A percentile compares a stretch with the other conserved stretches of the same genome.
These are phyloP conservation scores for Prenolepis imparis DNA, from an alignment of 2,888 invertebrate genomes.

Conservation along the genomic window DNA sequence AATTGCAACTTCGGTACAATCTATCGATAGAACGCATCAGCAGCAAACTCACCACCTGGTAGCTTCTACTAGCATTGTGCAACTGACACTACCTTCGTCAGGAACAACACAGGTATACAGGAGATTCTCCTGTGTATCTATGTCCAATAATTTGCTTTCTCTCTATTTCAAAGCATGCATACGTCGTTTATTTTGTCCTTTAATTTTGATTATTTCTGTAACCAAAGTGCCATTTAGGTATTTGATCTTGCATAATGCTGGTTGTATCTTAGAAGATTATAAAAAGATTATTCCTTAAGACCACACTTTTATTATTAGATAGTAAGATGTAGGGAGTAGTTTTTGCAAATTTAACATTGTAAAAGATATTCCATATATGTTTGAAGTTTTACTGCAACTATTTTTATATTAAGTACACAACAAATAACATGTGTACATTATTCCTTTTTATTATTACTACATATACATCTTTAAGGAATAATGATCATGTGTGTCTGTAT, in stretches of 20 bases:
- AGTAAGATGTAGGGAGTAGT: constrained; percentile 1
- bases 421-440: constrained; percentile 39
- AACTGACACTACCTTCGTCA: constrained; percentile 91
- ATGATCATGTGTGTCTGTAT: constrained; percentile 9
- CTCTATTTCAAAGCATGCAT: constrained; percentile 68
- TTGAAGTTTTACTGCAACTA: not conserved
- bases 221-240: constrained; percentile 48
- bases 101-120: constrained; percentile 85
- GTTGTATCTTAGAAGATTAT: constrained; percentile 69
- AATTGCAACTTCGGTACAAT: constrained; percentile 88
- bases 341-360: not conserved
- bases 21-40: constrained; percentile 85
- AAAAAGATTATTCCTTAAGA: not conserved
- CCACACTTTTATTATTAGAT: not conserved
- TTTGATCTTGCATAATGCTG: constrained; percentile 83
- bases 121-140: constrained; percentile 82
- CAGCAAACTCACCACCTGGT: constrained; percentile 87
- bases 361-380: not conserved
- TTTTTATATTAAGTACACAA: constrained; percentile 1
- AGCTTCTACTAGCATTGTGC: constrained; percentile 93
- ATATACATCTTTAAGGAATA: constrained; percentile 24
- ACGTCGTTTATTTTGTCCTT: constrained; percentile 61
- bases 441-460: constrained; percentile 6
- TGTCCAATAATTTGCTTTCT: constrained; percentile 71
- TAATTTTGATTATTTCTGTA: constrained; percentile 49